Percentiles rank a stretch among this genome's conserved stretches.
Evolutionary conservation across 2,113 vertebrate genomes (phyloP).

Genomic region (Onychostruthus taczanowskii): DNA sequence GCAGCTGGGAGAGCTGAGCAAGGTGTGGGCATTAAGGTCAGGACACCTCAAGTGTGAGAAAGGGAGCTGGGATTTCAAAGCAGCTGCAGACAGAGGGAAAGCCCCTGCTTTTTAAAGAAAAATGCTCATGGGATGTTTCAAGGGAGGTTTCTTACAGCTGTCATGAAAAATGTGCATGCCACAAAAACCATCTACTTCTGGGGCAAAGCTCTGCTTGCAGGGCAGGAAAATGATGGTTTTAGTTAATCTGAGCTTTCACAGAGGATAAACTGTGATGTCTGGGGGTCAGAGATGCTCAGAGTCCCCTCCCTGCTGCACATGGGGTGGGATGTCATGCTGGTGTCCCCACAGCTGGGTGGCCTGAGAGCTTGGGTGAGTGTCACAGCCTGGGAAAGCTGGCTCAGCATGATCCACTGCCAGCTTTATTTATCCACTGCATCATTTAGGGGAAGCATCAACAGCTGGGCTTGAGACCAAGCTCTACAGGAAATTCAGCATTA

Average conservation of each 20-base stretch:
- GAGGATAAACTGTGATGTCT: not conserved
- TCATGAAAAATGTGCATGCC: not conserved
- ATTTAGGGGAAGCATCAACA: not conserved
- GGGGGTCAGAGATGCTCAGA: not conserved
- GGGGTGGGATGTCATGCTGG: rapidly evolving
- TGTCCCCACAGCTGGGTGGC: not conserved
- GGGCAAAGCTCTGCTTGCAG: not conserved
- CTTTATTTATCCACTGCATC: not conserved
- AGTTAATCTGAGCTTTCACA: not conserved
- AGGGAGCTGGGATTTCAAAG: not conserved
- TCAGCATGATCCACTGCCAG: rapidly evolving
- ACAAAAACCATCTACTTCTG: not conserved
- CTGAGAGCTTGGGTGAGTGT: not conserved
- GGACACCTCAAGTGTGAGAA: not conserved
- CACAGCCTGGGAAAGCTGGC: not conserved
- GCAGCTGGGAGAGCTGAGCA: not conserved
- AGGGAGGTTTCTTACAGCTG: not conserved
- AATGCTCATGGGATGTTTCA: not conserved
- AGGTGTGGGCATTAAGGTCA: not conserved
- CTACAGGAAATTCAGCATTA: not conserved
- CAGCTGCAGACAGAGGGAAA: not conserved
- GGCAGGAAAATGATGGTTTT: not conserved
- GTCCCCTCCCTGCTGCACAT: not conserved
- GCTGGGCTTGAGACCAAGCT: not conserved
- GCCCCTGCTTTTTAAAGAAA: rapidly evolving